A percentile compares a stretch with the other conserved stretches of the same genome.
Conservation (phyloP, 2,113 vertebrate genomes). For the Leucoraja erinaceus region DNA sequence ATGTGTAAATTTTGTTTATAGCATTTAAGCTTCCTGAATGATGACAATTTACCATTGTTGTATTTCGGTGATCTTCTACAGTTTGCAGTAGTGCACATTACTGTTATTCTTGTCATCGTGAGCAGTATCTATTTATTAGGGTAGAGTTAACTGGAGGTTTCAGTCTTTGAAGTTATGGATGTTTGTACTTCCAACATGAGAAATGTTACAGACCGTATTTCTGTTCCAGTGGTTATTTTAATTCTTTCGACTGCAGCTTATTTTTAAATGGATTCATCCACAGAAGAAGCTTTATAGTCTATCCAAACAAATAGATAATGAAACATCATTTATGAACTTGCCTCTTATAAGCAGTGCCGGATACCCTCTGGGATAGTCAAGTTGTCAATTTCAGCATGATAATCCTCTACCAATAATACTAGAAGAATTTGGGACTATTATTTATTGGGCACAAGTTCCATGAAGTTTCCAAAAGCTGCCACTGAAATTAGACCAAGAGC, state of each 20-base stretch:
- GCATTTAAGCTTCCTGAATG: neutral
- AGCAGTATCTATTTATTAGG: neutral
- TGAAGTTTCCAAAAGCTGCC: too few species aligned
- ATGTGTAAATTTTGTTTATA: neutral
- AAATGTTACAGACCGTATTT: neutral
- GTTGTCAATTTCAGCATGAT: too few species aligned
- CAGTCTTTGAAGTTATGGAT: neutral
- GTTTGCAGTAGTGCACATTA: neutral
- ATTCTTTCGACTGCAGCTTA: conserved; percentile 8
- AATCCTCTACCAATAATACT: too few species aligned
- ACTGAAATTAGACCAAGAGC: too few species aligned
- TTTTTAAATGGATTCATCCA: neutral
- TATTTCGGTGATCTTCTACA: neutral
- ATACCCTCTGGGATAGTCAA: too few species aligned
- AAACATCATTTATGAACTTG: too few species aligned
- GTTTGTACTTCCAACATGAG: neutral
- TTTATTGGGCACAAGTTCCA: too few species aligned
- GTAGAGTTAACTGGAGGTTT: neutral
- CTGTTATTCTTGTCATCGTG: neutral
- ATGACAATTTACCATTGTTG: neutral
- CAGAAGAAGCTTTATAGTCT: conserved; percentile 19
- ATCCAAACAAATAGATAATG: neutral
- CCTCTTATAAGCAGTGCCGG: too few species aligned
- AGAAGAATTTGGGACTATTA: too few species aligned
- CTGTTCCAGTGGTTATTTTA: neutral